These are phyloP conservation scores for Dasyurus viverrinus DNA, from an alignment of 2,113 vertebrate species.

Conservation along the genomic window DNA sequence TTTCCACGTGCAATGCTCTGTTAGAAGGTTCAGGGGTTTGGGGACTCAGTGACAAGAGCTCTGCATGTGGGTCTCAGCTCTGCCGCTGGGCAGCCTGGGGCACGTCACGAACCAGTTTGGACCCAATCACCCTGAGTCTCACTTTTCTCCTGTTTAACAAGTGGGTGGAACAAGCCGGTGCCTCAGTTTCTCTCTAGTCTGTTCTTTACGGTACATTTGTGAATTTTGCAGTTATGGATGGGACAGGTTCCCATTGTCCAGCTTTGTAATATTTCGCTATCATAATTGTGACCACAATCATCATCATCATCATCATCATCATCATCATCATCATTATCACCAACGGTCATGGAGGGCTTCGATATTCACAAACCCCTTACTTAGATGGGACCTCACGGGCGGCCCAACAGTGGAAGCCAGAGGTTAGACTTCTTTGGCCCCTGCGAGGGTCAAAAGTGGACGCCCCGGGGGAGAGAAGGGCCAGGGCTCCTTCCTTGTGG, in stretches of 20 bases:
- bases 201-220: background rate
- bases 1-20: background rate
- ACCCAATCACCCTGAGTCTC: background rate
- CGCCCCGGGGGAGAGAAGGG: background rate
- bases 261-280: constrained; percentile 30
- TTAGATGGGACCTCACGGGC: background rate
- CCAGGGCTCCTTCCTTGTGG: background rate
- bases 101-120: background rate
- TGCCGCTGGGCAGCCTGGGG: background rate
- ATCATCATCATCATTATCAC: background rate
- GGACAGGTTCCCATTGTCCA: constrained; percentile 18
- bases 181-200: background rate
- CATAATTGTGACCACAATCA: background rate
- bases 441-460: background rate
- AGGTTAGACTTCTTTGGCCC: background rate
- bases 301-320: background rate
- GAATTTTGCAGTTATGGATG: background rate
- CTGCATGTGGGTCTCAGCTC: background rate
- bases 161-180: background rate
- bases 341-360: background rate
- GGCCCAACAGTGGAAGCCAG: background rate
- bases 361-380: background rate
- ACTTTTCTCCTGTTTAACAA: background rate
- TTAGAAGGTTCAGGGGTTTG: background rate
- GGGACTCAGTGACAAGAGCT: background rate